phyloP scores from a whole-genome alignment of 2,888 invertebrate genomes.

The Sycophila texana region DNA sequence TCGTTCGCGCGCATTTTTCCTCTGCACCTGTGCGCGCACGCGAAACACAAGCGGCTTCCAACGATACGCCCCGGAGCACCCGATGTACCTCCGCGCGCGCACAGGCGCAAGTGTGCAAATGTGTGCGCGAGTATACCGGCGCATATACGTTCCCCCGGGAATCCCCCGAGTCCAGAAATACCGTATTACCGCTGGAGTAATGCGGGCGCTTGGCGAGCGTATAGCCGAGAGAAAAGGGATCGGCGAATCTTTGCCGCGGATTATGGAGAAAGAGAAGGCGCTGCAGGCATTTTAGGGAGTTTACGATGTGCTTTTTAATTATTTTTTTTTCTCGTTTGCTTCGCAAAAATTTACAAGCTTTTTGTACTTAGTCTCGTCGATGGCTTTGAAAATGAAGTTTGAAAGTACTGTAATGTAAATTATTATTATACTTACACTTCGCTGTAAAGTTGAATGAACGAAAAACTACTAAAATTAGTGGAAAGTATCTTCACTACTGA shows the following conservation, averaged over 20 bases:
- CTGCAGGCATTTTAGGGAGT: background rate
- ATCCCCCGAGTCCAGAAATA: slow-evolving; percentile 21
- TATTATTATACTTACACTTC: no score
- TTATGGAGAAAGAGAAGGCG: background rate
- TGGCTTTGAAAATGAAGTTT: background rate
- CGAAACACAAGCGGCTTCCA: background rate
- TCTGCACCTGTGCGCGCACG: slow-evolving; percentile 34
- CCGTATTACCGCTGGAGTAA: slow-evolving; percentile 31
- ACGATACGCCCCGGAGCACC: no score
- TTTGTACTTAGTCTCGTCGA: background rate
- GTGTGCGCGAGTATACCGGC: slow-evolving; percentile 8
- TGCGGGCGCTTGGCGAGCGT: slow-evolving; percentile 1
- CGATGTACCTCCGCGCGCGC: background rate
- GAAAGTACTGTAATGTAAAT: no score
- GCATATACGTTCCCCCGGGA: slow-evolving; percentile 35
- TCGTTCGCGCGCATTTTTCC: slow-evolving; percentile 31
- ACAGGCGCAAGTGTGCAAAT: background rate
- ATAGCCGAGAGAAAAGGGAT: background rate
- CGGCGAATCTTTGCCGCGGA: slow-evolving; percentile 24
- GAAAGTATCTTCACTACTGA: no score
- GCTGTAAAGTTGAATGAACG: no score
- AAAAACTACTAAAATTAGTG: no score
- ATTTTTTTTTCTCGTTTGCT: background rate
- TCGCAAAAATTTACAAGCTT: background rate
- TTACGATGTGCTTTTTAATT: background rate